phyloP scores from a whole-genome alignment of 2,797 vertebrate species.

The Sylvia borin region DNA sequence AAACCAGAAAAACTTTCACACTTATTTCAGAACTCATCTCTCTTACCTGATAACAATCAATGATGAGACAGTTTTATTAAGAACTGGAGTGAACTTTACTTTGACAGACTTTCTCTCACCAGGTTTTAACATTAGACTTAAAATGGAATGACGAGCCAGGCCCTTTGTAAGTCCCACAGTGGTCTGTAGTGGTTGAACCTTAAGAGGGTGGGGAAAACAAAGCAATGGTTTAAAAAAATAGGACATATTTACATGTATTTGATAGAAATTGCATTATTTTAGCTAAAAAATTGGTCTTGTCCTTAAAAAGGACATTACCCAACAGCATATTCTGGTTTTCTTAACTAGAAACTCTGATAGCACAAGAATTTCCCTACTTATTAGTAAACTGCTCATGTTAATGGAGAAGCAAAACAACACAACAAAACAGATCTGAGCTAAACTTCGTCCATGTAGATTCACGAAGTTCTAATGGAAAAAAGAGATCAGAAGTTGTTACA shows the following conservation, averaged over 20 bases:
- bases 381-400: neutral
- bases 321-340: neutral
- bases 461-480: neutral
- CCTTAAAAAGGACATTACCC: neutral
- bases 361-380: neutral
- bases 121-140: conserved; percentile 90
- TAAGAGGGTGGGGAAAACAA: conserved; percentile 58
- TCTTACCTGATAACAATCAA: conserved; percentile 94
- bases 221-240: neutral
- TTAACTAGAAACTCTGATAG: neutral
- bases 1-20: neutral
- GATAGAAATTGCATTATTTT: neutral
- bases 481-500: neutral
- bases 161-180: conserved; percentile 85
- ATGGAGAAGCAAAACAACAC: neutral
- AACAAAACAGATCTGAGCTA: neutral
- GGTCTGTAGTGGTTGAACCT: conserved; percentile 86
- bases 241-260: neutral
- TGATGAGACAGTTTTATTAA: conserved; percentile 92
- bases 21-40: conserved; percentile 24
- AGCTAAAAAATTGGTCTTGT: neutral
- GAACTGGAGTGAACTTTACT: conserved; percentile 89
- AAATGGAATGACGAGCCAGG: conserved; percentile 83
- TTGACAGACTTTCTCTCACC: conserved; percentile 90
- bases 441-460: neutral